phyloP scores from a whole-genome alignment of 2,888 invertebrate genomes.

The Zygothrica quintamaculata region DNA sequence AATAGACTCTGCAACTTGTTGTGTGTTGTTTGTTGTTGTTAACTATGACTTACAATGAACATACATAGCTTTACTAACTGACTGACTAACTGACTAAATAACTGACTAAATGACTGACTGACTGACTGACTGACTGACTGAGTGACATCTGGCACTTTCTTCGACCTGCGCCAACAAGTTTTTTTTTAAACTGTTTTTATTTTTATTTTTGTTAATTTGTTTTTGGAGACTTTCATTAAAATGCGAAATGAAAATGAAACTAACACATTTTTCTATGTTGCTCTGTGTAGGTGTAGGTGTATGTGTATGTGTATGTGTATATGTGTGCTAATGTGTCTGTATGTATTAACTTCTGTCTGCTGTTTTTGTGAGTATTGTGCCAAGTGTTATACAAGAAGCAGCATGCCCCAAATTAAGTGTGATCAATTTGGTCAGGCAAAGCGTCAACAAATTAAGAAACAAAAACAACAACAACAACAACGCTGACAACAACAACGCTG shows the following conservation, averaged over 20 bases:
- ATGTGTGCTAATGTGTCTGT: too few relatives aligned
- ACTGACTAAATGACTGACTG: conserved; percentile 11
- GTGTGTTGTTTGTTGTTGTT: too few relatives aligned
- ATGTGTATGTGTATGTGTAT: too few relatives aligned
- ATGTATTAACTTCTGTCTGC: not conserved
- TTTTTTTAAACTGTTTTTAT: not conserved
- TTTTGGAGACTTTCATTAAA: conserved; percentile 42
- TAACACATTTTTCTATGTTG: conserved; percentile 5
- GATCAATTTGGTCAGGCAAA: conserved; percentile 41
- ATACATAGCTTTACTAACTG: conserved; percentile 2
- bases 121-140: conserved; percentile 18
- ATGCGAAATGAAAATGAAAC: conserved; percentile 39
- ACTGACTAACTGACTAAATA: conserved; percentile 5
- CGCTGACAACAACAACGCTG: conserved; percentile 4
- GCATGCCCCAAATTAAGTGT: conserved; percentile 54
- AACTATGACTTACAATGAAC: not conserved
- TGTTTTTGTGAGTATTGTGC: not conserved
- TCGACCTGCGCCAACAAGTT: conserved; percentile 11
- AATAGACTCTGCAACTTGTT: conserved; percentile 17
- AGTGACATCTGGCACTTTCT: conserved; percentile 45
- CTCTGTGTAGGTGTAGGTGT: too few relatives aligned
- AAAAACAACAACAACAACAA: conserved; percentile 6
- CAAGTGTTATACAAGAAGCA: conserved; percentile 44
- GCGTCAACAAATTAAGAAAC: conserved; percentile 3
- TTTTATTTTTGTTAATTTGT: conserved; percentile 4